A percentile compares a stretch with the other conserved stretches of the same genome.
Conservation (phyloP, 2,113 vertebrate species). For the Planiliza haematocheilus region DNA sequence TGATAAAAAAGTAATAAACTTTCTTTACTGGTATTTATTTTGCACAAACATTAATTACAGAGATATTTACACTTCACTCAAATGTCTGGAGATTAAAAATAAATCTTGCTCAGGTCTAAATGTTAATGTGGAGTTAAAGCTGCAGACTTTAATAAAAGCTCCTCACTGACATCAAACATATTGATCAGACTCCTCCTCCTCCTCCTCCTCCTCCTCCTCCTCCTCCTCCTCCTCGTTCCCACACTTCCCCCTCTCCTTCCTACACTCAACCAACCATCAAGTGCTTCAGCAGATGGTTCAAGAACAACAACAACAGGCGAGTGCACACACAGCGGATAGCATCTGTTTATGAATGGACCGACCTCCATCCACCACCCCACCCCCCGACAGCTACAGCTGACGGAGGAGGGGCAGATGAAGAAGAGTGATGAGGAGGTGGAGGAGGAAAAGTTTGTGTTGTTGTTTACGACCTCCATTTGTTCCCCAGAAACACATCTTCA, state of each 20-base stretch:
- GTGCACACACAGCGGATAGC: conserved; percentile 58
- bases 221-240: conserved; percentile 31
- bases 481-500: no score
- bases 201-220: conserved; percentile 4
- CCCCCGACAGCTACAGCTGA: conserved; percentile 74
- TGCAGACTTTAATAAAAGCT: neutral
- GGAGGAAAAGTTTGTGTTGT: no score
- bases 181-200: no score
- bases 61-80: no score
- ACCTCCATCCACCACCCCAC: conserved; percentile 62
- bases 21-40: no score
- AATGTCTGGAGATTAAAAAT: no score
- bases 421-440: neutral
- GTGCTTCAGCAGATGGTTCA: conserved; percentile 79
- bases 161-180: no score
- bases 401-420: conserved; percentile 1
- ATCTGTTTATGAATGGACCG: conserved; percentile 77
- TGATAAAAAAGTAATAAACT: no score
- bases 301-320: conserved; percentile 60
- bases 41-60: no score
- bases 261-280: conserved; percentile 56
- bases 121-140: neutral
- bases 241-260: conserved; percentile 29
- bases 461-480: no score
- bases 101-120: no score